Base-by-base conservation (phyloP, 2,113 vertebrate species). In the Reinhardtius hippoglossoides region DNA sequence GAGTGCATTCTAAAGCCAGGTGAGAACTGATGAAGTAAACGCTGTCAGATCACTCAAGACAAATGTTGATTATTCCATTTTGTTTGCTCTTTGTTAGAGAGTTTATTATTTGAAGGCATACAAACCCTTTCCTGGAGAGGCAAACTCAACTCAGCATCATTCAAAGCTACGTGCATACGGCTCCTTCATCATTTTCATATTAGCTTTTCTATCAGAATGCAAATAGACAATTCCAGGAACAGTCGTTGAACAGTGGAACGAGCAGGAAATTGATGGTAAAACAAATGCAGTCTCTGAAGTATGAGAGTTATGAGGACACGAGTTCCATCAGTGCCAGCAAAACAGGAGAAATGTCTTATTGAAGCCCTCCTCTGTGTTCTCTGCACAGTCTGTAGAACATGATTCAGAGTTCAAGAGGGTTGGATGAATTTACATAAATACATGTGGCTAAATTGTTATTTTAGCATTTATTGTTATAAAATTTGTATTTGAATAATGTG, bases 261-360 rank as follows among this genome's bases (percentile, higher is more conserved):
- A 67, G 23, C 9, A 20, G 35, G 52, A 58, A 67, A 82, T 69
- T 70, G n/a, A 48, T 13, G 40, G 20, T 55, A 57, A 73, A 72
- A 67, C 67, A 67, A 76, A 74, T 59, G 24, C 35, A 14, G 55
- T n/a, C 9, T 48, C 42, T 63, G 54, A 9, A 57, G 7, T 3
- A 26, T 0, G 5, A 58, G 18, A 18, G 21, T 21, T 55, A 74
- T 56, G 69, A 65, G n/a, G 48, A 35, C 64, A 68, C 37, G 21
- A 70, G 59, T 58, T 72, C 14, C 73, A 71, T 12, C 50, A 18
- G 13, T 27, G 59, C 42, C 48, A 70, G 66, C 42, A 65, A 26
- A 67, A 37, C 10, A 46, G 27, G 46, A 55, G 42, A 44, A 44
- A 44, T 14, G 42, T 44, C 42, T 13, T 15, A 14, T 44, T 44